These are phyloP conservation scores for Troides oblongomaculatus DNA, from an alignment of 2,888 invertebrate species.

Conservation along the genomic window DNA sequence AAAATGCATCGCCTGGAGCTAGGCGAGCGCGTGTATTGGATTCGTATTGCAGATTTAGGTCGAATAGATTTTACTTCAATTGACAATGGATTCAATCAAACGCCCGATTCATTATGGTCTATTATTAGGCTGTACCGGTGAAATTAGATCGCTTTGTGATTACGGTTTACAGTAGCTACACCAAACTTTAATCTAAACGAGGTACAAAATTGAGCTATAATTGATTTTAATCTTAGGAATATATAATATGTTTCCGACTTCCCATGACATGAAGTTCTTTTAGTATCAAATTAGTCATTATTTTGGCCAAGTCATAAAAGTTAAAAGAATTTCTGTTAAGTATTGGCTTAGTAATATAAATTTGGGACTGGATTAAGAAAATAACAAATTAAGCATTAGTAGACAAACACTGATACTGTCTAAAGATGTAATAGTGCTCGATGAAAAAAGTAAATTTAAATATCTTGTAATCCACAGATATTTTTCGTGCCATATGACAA, in stretches of 20 bases:
- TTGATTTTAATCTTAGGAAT: neutral
- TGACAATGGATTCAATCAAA: slow-evolving; percentile 63
- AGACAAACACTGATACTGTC: too few relatives aligned
- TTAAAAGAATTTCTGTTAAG: too few relatives aligned
- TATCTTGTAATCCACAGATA: neutral
- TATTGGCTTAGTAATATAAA: too few relatives aligned
- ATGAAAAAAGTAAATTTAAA: neutral
- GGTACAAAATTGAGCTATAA: neutral
- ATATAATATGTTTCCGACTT: neutral
- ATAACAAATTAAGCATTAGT: too few relatives aligned
- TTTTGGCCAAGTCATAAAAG: too few relatives aligned
- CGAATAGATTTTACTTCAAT: slow-evolving; percentile 54
- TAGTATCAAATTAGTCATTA: too few relatives aligned
- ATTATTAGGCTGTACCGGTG: slow-evolving; percentile 42
- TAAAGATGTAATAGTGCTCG: too few relatives aligned
- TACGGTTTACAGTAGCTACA: slow-evolving; percentile 12
- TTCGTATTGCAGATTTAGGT: slow-evolving; percentile 63
- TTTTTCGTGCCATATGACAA: neutral
- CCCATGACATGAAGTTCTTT: neutral
- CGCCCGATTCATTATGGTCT: slow-evolving; percentile 52
- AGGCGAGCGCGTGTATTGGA: slow-evolving; percentile 45
- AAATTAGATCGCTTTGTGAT: slow-evolving; percentile 13
- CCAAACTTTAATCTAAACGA: slow-evolving; percentile 23
- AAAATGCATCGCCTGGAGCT: slow-evolving; percentile 56
- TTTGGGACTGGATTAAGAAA: too few relatives aligned